Evolutionary conservation across 2,888 invertebrate genomes (phyloP).

Genomic region (Hirtodrosophila trivittata): DNA sequence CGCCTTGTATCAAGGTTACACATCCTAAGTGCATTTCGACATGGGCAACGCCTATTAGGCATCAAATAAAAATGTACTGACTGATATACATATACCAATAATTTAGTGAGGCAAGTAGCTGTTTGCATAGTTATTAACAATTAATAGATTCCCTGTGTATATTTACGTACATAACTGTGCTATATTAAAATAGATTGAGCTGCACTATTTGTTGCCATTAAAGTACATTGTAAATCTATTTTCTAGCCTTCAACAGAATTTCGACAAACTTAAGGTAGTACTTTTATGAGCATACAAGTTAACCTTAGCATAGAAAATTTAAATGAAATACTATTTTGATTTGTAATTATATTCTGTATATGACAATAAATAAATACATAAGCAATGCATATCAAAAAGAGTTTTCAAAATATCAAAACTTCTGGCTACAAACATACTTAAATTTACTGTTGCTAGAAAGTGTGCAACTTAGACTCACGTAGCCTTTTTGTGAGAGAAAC

Average conservation of each 20-base stretch:
- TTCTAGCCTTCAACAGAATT: constrained; percentile 35
- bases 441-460: no score
- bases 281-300: constrained; percentile 21
- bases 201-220: constrained; percentile 66
- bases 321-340: constrained; percentile 1
- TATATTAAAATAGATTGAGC: constrained; percentile 69
- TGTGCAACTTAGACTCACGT: not conserved
- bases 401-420: not conserved
- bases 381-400: not conserved
- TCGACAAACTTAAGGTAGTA: constrained; percentile 12
- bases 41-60: no score
- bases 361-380: constrained; percentile 20
- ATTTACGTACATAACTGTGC: constrained; percentile 61
- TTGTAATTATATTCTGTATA: constrained; percentile 7
- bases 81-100: constrained; percentile 40
- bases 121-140: constrained; percentile 14
- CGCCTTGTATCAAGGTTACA: constrained; percentile 84
- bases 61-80: constrained; percentile 39
- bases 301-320: constrained; percentile 4
- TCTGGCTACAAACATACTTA: not conserved
- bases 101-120: constrained; percentile 20
- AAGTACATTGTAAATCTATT: constrained; percentile 52
- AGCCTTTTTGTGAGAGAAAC: not conserved
- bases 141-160: constrained; percentile 36
- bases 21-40: constrained; percentile 56